Percentiles rank a stretch among this genome's conserved stretches.
Conservation (phyloP, 2,113 vertebrate genomes). For the Cynocephalus volans region DNA sequence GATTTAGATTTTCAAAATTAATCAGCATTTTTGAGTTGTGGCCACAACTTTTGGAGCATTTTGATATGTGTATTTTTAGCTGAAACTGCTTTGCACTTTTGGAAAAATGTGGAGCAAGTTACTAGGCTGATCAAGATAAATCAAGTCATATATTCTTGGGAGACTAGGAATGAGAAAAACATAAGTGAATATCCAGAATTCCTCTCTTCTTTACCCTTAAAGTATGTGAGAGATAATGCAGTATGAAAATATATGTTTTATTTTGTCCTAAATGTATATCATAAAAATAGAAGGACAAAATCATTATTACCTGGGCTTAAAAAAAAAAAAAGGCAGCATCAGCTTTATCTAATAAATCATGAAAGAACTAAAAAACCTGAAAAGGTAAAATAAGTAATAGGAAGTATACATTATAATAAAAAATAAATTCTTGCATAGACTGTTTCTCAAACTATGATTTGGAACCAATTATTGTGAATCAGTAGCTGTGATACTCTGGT, state of each 20-base stretch:
- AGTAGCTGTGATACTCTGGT: neutral
- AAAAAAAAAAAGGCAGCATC: neutral
- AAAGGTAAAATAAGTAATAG: neutral
- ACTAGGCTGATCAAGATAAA: conserved; percentile 86
- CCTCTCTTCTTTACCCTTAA: conserved; percentile 17
- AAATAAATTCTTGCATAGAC: neutral
- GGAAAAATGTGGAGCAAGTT: conserved; percentile 87
- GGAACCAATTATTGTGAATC: neutral
- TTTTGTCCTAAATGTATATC: neutral
- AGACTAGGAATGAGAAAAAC: conserved; percentile 70
- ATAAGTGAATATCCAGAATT: conserved; percentile 12
- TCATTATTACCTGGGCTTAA: neutral
- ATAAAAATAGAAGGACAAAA: conserved; percentile 30
- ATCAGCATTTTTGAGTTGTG: conserved; percentile 90
- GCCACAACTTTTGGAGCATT: conserved; percentile 89
- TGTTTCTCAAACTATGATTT: neutral
- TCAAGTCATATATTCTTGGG: conserved; percentile 81
- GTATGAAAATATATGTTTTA: neutral
- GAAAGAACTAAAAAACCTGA: conserved; percentile 55
- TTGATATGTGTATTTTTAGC: conserved; percentile 90
- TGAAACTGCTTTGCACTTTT: conserved; percentile 86
- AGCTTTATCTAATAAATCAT: neutral
- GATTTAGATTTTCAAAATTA: conserved; percentile 90
- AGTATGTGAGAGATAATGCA: neutral
- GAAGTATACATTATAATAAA: neutral